Conservation (phyloP, 2,888 invertebrate genomes). For the Hymenopus coronatus region DNA sequence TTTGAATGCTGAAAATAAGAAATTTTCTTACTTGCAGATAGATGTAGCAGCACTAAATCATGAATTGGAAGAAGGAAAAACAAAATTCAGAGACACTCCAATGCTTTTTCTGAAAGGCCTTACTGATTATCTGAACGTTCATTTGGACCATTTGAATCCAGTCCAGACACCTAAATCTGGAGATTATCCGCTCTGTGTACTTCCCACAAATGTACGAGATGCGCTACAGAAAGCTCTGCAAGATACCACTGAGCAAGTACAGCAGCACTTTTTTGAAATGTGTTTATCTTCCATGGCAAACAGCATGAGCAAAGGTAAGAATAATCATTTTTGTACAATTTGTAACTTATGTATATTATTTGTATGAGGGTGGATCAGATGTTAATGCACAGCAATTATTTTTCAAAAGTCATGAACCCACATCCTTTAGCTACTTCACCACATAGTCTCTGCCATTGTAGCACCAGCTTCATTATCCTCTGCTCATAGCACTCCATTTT, state of each 20-base stretch:
- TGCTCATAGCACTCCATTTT: too few species aligned
- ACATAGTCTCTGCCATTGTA: too few species aligned
- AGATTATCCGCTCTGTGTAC: slow-evolving; percentile 54
- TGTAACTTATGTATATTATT: too few species aligned
- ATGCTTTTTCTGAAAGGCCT: slow-evolving; percentile 69
- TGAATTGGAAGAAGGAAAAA: slow-evolving; percentile 55
- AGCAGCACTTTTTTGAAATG: slow-evolving; percentile 68
- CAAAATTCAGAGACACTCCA: slow-evolving; percentile 68
- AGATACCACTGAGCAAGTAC: slow-evolving; percentile 60
- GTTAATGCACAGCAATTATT: too few species aligned
- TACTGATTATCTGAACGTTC: slow-evolving; percentile 60
- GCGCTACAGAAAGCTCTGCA: slow-evolving; percentile 54
- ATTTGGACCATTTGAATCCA: slow-evolving; percentile 62
- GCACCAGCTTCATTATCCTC: too few species aligned
- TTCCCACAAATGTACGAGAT: slow-evolving; percentile 50
- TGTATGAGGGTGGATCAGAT: too few species aligned
- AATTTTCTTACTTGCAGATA: slow-evolving; percentile 26
- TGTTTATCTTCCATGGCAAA: slow-evolving; percentile 67
- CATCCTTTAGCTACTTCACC: too few species aligned
- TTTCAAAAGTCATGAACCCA: too few species aligned
- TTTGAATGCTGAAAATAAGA: not conserved
- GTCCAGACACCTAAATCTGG: slow-evolving; percentile 41
- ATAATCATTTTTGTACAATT: not conserved
- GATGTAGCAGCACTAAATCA: slow-evolving; percentile 31
- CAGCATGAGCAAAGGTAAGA: slow-evolving; percentile 66